Evolutionary conservation across 2,113 vertebrate species (phyloP).

Genomic region (Sinocyclocheilus grahami): DNA sequence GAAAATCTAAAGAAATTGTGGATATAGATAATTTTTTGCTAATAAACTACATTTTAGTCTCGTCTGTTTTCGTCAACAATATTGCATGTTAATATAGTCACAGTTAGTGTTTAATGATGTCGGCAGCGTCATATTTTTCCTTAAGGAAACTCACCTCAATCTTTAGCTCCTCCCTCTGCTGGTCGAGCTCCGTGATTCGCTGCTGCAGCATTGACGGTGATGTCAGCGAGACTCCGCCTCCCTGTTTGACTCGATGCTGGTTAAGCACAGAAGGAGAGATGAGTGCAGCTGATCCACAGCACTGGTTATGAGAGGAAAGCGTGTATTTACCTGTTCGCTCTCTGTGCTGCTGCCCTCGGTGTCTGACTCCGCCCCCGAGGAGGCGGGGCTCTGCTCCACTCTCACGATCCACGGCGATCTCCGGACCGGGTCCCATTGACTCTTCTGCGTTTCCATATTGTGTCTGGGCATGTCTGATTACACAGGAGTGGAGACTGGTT

Average conservation of each 20-base stretch:
- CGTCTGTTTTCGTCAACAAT: no score
- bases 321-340: constrained; percentile 72
- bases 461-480: constrained; percentile 69
- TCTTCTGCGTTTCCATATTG: constrained; percentile 66
- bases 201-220: constrained; percentile 74
- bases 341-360: constrained; percentile 85
- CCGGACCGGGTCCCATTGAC: constrained; percentile 62
- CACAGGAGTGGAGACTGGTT: background rate
- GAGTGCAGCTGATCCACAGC: background rate
- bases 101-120: no score
- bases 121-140: constrained; percentile 52
- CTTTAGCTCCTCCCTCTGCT: constrained; percentile 83
- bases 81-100: no score
- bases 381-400: constrained; percentile 65
- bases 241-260: constrained; percentile 60
- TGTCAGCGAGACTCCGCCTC: constrained; percentile 50
- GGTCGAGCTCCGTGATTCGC: constrained; percentile 82
- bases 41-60: no score
- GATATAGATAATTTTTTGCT: no score
- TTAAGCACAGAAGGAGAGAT: constrained; percentile 10
- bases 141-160: constrained; percentile 77
- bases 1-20: no score
- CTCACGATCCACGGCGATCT: constrained; percentile 64
- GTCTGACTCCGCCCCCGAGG: constrained; percentile 76
- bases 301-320: constrained; percentile 2